Evolutionary conservation across 2,797 vertebrate species (phyloP), one percentile per base, ranked within the genome.

Genomic region (Oryzias dopingdopingensis): DNA sequence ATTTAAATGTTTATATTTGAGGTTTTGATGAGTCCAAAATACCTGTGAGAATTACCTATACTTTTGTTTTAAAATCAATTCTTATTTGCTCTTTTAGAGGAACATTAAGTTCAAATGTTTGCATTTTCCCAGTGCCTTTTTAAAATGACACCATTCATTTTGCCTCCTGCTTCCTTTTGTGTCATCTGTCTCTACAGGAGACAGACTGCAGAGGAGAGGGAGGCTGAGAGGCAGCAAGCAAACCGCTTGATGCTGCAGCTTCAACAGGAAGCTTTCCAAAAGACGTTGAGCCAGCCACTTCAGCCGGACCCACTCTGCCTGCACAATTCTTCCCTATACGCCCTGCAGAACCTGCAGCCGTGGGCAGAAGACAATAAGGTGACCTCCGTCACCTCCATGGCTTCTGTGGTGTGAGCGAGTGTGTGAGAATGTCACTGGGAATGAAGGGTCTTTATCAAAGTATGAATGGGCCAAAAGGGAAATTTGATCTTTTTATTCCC

Each of bases 311-410:
- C 96, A 0, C 94, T 98, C 73, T 99, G 97, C 86, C 91, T 96
- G 86, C 96, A 98, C 92, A 99, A 99, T 90, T 95, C 97, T 69
- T 99, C 97, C 13, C 94, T 99, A 60, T 98, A 95, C 52, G 97
- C 97, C 77, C 90, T 99, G 87, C 97, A 99, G 92, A 98, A 97
- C 92, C 92, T 98, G 74, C 96, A 98, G 91, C 97, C 96, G 61
- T 99, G 97, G 97, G 96, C 95, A 0, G 96, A 98, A 64, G 95
- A 97, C 85, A 95, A 94, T 92, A 95, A 96, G 90, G 95, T 93
- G 90, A 92, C 92, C 84, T 92, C 92, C 80, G 91, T 93, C 90
- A 93, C 92, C 90, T 91, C 90, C 64, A 70, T 91, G 69, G 92
- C 92, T 59, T 92, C 91, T 79, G 90, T 92, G 55, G 92, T 92